A percentile compares a stretch with the other conserved stretches of the same genome.
phyloP scores from a whole-genome alignment of 2,113 vertebrate genomes.

The Astur gentilis region DNA sequence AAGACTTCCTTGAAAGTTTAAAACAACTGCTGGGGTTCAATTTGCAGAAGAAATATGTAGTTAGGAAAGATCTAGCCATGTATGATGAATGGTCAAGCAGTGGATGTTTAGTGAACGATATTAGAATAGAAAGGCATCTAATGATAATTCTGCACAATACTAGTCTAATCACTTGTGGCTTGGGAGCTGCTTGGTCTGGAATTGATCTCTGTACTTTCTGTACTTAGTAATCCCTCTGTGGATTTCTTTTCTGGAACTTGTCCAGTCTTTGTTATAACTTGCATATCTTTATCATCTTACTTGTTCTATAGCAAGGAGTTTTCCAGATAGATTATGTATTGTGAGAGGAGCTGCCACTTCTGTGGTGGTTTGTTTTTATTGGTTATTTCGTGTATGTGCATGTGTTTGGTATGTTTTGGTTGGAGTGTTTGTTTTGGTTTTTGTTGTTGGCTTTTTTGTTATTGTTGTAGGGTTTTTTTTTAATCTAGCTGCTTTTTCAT shows the following conservation, averaged over 20 bases:
- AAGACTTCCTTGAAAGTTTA: not conserved
- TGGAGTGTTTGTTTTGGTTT: not conserved
- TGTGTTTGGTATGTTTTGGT: not conserved
- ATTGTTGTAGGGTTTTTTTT: not conserved
- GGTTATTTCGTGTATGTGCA: not conserved
- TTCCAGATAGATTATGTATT: not conserved
- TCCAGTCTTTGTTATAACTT: not conserved
- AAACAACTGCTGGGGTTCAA: not conserved
- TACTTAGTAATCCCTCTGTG: not conserved
- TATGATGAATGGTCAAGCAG: not conserved
- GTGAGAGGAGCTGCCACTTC: not conserved
- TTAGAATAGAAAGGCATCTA: not conserved
- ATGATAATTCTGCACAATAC: not conserved
- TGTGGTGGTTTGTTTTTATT: not conserved
- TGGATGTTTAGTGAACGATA: not conserved
- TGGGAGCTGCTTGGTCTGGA: not conserved
- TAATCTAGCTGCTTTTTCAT: not conserved
- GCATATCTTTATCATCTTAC: not conserved
- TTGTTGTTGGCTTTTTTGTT: not conserved
- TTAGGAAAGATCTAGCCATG: not conserved
- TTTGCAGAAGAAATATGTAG: not conserved
- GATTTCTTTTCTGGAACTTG: not conserved
- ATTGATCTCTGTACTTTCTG: not conserved
- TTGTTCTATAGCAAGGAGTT: not conserved
- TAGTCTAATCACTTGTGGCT: not conserved